These are phyloP conservation scores for Eurois occulta DNA, from an alignment of 2,888 invertebrate genomes.

Conservation along the genomic window DNA sequence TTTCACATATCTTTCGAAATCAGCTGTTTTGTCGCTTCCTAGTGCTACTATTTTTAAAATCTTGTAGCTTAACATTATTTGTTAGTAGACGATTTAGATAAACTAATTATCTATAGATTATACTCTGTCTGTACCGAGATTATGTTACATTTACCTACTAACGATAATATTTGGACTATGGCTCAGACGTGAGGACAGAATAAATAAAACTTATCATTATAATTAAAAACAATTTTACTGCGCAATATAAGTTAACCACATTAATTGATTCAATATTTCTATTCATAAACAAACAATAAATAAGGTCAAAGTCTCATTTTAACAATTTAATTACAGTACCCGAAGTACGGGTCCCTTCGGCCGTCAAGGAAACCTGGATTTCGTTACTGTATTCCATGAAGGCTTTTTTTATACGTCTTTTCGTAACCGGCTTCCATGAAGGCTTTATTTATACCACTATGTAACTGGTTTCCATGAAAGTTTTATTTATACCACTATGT, in stretches of 20 bases:
- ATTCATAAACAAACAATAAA: slow-evolving; percentile 36
- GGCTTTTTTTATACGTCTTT: no score
- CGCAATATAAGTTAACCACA: slow-evolving; percentile 40
- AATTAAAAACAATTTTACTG: slow-evolving; percentile 45
- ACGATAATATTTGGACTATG: not conserved
- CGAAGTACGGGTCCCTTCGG: no score
- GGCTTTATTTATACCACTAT: no score
- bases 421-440: no score
- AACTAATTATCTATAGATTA: not conserved
- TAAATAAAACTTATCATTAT: slow-evolving; percentile 27
- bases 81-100: not conserved
- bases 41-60: not conserved
- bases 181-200: not conserved
- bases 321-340: slow-evolving; percentile 1
- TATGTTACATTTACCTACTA: not conserved
- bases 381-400: no score
- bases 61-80: not conserved
- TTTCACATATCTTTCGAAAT: no score
- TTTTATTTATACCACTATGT: no score
- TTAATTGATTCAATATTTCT: slow-evolving; percentile 22
- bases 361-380: no score
- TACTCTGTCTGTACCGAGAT: not conserved
- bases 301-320: slow-evolving; percentile 9
- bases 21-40: no score
- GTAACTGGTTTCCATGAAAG: no score